Percentiles rank a stretch among this genome's conserved stretches.
Evolutionary conservation across 1,140 invertebrate species (phyloP).

Genomic region (Papilio aristodemus): DNA sequence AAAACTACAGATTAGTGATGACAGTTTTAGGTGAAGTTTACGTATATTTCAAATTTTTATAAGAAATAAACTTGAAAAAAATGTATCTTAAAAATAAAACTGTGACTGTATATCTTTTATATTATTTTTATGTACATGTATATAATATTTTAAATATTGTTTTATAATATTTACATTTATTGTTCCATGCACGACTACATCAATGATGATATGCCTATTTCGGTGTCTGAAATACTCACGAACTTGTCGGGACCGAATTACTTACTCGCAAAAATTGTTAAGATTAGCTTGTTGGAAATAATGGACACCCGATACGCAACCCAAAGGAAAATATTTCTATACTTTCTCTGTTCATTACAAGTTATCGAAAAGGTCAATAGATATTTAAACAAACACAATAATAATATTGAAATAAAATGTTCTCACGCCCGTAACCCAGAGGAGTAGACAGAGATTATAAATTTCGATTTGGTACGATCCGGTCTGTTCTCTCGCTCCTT

Average conservation of each 20-base stretch:
- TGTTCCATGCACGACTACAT: constrained; percentile 52
- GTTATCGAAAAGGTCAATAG: not conserved
- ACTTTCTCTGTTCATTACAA: constrained; percentile 20
- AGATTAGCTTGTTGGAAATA: constrained; percentile 62
- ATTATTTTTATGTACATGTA: too few relatives aligned
- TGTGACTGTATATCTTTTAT: too few relatives aligned
- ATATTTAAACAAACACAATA: not conserved
- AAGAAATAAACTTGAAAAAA: too few relatives aligned
- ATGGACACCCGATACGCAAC: constrained; percentile 58
- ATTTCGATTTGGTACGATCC: too few relatives aligned
- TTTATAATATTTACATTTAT: not conserved
- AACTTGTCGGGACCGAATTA: constrained; percentile 67
- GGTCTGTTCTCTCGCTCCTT: too few relatives aligned
- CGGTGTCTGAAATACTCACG: constrained; percentile 64
- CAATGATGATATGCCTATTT: constrained; percentile 68
- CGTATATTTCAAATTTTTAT: too few relatives aligned
- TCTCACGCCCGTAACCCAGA: too few relatives aligned
- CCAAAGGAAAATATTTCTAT: constrained; percentile 39
- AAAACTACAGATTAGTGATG: too few relatives aligned
- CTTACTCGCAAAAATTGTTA: constrained; percentile 70
- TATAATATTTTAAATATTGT: too few relatives aligned
- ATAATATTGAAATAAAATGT: not conserved
- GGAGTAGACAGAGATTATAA: too few relatives aligned
- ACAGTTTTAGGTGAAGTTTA: too few relatives aligned
- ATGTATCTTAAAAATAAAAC: too few relatives aligned